These are phyloP conservation scores for Helobdella robusta DNA, from an alignment of 2,888 invertebrate species.

Conservation along the genomic window DNA sequence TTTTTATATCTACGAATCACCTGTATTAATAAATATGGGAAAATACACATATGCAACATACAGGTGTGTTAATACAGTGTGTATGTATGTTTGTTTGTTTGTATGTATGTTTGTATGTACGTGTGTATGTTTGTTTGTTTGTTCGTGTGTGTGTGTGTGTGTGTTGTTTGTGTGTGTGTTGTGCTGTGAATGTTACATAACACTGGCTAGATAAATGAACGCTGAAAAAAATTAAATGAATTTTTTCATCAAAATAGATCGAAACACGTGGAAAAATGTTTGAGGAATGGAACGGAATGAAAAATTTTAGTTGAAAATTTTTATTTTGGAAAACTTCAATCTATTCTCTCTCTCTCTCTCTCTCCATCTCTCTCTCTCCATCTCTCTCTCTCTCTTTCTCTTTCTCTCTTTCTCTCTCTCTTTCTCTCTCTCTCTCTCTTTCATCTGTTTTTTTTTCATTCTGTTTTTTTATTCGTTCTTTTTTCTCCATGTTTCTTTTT, in stretches of 20 bases:
- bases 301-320: neutral
- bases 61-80: no score
- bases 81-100: conserved; percentile 11
- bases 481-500: neutral
- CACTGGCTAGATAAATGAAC: no score
- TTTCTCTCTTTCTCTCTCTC: neutral
- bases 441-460: neutral
- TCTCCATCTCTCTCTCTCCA: neutral
- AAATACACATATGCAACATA: no score
- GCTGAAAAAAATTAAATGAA: no score
- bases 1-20: no score
- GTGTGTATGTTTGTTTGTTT: conserved; percentile 20
- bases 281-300: no score
- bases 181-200: no score
- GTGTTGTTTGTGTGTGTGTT: no score
- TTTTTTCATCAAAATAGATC: no score
- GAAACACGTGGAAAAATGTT: no score
- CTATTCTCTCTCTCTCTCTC: neutral
- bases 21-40: no score
- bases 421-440: neutral
- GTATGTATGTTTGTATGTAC: conserved; percentile 20
- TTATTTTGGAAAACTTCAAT: no score
- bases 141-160: conserved; percentile 17
- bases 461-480: neutral
- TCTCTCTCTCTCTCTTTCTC: neutral